Percentiles rank a stretch among this genome's conserved stretches.
Evolutionary conservation across 2,113 vertebrate species (phyloP).

Genomic region (Callorhinus ursinus): DNA sequence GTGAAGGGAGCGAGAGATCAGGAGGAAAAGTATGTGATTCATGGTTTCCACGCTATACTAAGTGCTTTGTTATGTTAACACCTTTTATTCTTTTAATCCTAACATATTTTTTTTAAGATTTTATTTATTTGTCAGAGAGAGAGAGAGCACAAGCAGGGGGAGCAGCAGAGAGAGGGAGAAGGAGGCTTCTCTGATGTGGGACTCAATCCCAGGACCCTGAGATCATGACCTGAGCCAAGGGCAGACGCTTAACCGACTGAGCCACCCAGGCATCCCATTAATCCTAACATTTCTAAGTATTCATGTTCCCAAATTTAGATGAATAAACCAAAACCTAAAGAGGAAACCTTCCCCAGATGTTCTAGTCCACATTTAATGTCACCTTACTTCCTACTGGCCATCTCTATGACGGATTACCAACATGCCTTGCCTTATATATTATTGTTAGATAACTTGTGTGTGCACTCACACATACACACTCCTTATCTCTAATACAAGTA

Average conservation of each 20-base stretch:
- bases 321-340: conserved; percentile 2
- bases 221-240: no score
- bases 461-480: not conserved
- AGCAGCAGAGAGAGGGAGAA: no score
- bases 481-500: not conserved
- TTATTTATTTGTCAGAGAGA: no score
- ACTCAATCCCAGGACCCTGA: no score
- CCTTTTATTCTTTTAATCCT: not conserved
- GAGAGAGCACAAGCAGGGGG: no score
- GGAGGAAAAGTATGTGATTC: not conserved
- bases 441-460: not conserved
- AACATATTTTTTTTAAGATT: not conserved
- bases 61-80: not conserved
- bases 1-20: not conserved
- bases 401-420: not conserved
- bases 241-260: no score
- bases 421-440: not conserved
- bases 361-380: not conserved
- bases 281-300: not conserved
- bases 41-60: not conserved
- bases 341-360: not conserved
- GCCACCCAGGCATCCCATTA: no score
- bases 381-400: not conserved
- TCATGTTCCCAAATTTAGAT: not conserved
- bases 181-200: no score